Evolutionary conservation across 2,888 invertebrate species (phyloP).

Genomic region (Branchipolynoe longqiensis): DNA sequence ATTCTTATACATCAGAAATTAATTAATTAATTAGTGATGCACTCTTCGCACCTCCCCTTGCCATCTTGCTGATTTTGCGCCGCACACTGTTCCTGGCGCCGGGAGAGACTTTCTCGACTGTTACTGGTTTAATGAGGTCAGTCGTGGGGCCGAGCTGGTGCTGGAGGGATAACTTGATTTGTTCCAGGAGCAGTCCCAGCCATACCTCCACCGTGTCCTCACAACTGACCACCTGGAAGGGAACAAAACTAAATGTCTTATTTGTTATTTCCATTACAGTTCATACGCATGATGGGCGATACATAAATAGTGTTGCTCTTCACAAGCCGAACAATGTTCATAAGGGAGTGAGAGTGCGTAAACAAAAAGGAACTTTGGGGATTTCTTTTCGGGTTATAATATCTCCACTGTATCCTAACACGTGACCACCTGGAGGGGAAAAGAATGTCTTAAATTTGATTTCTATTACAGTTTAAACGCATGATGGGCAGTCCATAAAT

Average conservation of each 20-base stretch:
- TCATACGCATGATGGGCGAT: neutral
- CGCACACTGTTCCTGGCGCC: too few relatives aligned
- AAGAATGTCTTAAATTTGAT: neutral
- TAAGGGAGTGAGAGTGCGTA: too few relatives aligned
- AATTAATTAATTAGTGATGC: too few relatives aligned
- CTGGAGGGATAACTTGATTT: constrained; percentile 75
- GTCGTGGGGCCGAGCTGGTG: constrained; percentile 75
- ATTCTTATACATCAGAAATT: too few relatives aligned
- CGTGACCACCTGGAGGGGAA: neutral
- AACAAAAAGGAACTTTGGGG: too few relatives aligned
- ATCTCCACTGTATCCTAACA: too few relatives aligned
- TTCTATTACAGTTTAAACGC: neutral
- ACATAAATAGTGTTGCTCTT: too few relatives aligned
- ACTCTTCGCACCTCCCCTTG: too few relatives aligned
- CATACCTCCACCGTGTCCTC: constrained; percentile 80
- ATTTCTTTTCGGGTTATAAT: too few relatives aligned
- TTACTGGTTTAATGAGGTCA: constrained; percentile 48
- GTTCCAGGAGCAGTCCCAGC: constrained; percentile 73
- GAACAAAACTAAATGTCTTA: neutral
- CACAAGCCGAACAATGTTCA: too few relatives aligned
- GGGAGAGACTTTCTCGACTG: constrained; percentile 71
- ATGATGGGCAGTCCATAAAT: too few relatives aligned
- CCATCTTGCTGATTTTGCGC: too few relatives aligned
- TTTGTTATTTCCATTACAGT: neutral
- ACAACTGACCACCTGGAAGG: constrained; percentile 75